A percentile compares a stretch with the other conserved stretches of the same genome.
phyloP scores from a whole-genome alignment of 2,797 vertebrate genomes.

The Sebastes flavidus region DNA sequence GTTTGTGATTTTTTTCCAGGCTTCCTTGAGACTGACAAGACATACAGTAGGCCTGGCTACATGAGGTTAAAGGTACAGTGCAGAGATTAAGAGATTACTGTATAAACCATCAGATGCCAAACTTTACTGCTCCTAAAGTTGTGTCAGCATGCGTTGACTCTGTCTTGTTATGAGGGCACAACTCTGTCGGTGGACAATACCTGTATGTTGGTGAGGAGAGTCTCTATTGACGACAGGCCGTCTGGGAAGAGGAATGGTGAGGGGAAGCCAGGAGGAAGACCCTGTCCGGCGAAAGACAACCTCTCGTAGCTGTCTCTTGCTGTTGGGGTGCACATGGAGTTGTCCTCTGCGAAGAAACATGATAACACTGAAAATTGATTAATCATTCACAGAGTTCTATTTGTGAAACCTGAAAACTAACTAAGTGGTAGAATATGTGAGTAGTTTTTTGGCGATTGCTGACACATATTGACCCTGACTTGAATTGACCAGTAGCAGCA shows the following conservation, averaged over 20 bases:
- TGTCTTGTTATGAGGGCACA: neutral
- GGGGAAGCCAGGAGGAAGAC: conserved; percentile 95
- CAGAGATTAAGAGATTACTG: neutral
- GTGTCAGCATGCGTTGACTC: neutral
- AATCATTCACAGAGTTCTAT: neutral
- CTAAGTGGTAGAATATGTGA: neutral
- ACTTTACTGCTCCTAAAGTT: neutral
- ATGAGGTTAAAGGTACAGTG: neutral
- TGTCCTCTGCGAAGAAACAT: conserved; percentile 89
- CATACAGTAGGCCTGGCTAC: neutral
- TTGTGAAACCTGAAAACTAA: neutral
- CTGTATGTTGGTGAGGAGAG: conserved; percentile 94
- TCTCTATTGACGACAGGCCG: conserved; percentile 99
- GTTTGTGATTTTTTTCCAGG: neutral
- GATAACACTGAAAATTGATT: neutral
- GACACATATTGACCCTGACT: conserved; percentile 38
- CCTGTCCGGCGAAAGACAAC: conserved; percentile 94
- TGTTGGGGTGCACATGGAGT: conserved; percentile 95
- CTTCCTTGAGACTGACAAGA: neutral
- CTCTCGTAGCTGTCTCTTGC: conserved; percentile 98
- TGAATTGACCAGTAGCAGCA: conserved; percentile 26
- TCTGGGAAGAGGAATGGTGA: conserved; percentile 99
- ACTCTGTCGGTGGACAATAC: conserved; percentile 30
- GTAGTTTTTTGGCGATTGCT: neutral
- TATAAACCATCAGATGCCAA: neutral